phyloP scores from a whole-genome alignment of 2,113 vertebrate genomes.

The Plestiodon gilberti region DNA sequence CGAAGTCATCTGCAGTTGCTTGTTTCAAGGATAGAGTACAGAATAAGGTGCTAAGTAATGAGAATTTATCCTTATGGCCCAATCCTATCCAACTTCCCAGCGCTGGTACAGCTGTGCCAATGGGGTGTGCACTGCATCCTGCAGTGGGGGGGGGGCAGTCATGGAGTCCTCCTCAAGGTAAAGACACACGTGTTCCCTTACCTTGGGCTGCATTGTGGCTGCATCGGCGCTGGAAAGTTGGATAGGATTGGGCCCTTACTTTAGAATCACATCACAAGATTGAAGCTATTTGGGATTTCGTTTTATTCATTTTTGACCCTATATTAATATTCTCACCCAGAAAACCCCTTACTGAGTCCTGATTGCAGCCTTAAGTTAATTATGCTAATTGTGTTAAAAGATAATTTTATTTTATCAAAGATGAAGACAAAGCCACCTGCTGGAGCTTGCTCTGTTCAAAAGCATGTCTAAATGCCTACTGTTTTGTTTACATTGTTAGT shows the following conservation, averaged over 20 bases:
- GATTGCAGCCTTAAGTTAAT: slow-evolving; percentile 14
- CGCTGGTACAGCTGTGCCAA: too few species aligned
- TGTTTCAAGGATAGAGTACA: neutral
- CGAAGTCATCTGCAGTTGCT: neutral
- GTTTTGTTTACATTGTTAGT: slow-evolving; percentile 35
- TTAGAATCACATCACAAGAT: neutral
- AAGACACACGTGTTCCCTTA: too few species aligned
- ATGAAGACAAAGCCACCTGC: slow-evolving; percentile 10
- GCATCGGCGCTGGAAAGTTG: too few species aligned
- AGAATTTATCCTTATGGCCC: slow-evolving; percentile 12
- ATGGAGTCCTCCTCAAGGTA: too few species aligned
- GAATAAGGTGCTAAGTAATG: neutral
- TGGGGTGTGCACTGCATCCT: too few species aligned
- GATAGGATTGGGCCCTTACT: too few species aligned
- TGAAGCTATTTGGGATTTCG: neutral
- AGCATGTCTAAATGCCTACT: slow-evolving; percentile 8
- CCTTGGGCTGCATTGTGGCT: too few species aligned
- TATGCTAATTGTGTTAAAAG: slow-evolving; percentile 34
- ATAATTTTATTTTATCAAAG: slow-evolving; percentile 22
- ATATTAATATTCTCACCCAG: neutral
- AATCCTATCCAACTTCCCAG: too few species aligned
- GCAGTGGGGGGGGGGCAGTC: too few species aligned
- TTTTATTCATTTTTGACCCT: neutral
- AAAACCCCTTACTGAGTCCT: slow-evolving; percentile 31
- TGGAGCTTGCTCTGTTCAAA: neutral